A percentile compares a stretch with the other conserved stretches of the same genome.
Evolutionary conservation across 2,113 vertebrate genomes (phyloP).

Genomic region (Oostethus manadensis): DNA sequence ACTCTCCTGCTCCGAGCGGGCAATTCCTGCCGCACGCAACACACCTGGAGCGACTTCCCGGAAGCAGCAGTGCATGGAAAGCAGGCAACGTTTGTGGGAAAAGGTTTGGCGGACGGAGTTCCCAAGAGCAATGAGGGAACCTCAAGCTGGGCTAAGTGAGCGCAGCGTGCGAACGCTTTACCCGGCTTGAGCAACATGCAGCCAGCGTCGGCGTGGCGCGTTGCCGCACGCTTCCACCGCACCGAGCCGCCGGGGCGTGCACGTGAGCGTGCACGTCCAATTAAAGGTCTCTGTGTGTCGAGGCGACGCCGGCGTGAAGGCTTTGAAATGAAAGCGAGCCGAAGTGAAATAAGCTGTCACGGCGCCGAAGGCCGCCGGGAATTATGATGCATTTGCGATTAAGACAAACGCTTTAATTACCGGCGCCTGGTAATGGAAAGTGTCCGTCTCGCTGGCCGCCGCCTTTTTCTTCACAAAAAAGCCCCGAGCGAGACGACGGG

Average conservation of each 20-base stretch:
- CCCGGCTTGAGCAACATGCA: background rate
- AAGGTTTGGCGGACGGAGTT: no score
- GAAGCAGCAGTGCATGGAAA: no score
- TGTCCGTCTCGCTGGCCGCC: conserved; percentile 65
- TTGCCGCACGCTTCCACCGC: background rate
- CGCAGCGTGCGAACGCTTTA: no score
- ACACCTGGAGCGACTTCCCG: no score
- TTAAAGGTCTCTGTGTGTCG: conserved; percentile 53
- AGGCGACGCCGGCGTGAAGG: conserved; percentile 50
- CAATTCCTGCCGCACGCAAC: no score
- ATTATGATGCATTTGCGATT: conserved; percentile 71
- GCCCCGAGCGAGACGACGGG: conserved; percentile 20
- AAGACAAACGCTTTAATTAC: conserved; percentile 70
- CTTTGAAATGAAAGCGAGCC: conserved; percentile 51
- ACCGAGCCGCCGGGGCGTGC: background rate
- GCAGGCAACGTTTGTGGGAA: no score
- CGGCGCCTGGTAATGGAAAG: conserved; percentile 64
- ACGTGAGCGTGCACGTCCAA: conserved; percentile 5
- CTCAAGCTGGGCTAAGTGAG: no score
- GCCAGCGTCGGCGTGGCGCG: background rate
- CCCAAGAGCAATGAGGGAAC: no score
- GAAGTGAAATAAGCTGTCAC: conserved; percentile 67
- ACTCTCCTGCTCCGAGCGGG: no score
- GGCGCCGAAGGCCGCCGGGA: conserved; percentile 54
- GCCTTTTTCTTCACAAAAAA: conserved; percentile 57